Evolutionary conservation across 2,797 vertebrate genomes (phyloP), one percentile per base, ranked within the genome.

Genomic region (Danio aesculapii): DNA sequence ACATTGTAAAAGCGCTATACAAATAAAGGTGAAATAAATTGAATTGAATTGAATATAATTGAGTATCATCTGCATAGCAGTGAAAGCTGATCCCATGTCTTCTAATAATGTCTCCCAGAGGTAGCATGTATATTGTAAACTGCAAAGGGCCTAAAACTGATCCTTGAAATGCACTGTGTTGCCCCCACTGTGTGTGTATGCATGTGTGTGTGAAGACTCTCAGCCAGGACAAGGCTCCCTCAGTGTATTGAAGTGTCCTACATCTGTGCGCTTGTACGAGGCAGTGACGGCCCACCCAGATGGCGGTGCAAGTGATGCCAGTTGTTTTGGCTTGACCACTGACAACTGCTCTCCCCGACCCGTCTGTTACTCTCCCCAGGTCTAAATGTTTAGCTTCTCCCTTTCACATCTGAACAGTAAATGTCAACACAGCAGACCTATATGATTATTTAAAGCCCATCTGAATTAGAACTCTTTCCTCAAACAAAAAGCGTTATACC

Each of bases 251-350:
- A 86, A 85, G 85, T 79, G 75, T 46, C 83, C 41, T 52, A 57
- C 75, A 77, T 80, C 79, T 88, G 83, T 84, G 55, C 12, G 17
- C 49, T 79, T 59, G 86, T 87, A 84, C 83, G 66, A 83, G 84
- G 79, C 87, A 57, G 84, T 52, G 85, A 85, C 41, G 8, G 59
- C 78, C 62, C 77, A 81, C 77, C 81, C 85, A 86, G 81, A 78
- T 86, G 80, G 69, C 44, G 41, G 63, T 68, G 62, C 21, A 30
- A 77, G 63, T 70, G 81, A 75, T 84, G 77, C 64, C 83, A 81
- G 47, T 84, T 71, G 79, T 77, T 52, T 74, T 19, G 53, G 41
- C 58, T 72, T 30, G 16, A 66, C 77, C 46, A 57, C 52, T 52
- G 13, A 58, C 66, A 76, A 64, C 55, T 76, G 70, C 44, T 55